phyloP scores from a whole-genome alignment of 2,888 invertebrate species.

The Apoda limacodes region DNA sequence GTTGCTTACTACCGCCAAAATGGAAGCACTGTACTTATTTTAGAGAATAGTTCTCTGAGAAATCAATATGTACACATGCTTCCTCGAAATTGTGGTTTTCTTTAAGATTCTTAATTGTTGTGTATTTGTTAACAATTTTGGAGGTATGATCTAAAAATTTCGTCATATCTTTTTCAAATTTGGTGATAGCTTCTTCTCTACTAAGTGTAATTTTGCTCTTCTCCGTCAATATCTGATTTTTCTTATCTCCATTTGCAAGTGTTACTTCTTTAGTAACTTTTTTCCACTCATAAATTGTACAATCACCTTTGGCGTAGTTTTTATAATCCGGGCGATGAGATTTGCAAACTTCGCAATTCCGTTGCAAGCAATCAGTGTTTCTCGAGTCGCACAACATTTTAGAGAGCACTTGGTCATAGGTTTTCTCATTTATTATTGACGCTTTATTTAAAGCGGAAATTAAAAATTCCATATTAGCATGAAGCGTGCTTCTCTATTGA shows the following conservation, averaged over 20 bases:
- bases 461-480: slow-evolving; percentile 9
- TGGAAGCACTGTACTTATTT: slow-evolving; percentile 21
- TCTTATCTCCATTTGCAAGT: slow-evolving; percentile 4
- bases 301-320: background rate
- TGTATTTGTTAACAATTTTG: slow-evolving; percentile 11
- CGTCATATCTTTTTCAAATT: slow-evolving; percentile 8
- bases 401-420: no score
- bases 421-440: no score
- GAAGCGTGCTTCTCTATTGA: slow-evolving; percentile 6
- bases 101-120: slow-evolving; percentile 10
- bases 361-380: no score
- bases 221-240: slow-evolving; percentile 4
- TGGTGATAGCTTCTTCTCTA: slow-evolving; percentile 6
- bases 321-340: slow-evolving; percentile 4
- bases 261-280: slow-evolving; percentile 7
- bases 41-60: slow-evolving; percentile 20
- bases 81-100: slow-evolving; percentile 6
- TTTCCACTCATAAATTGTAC: slow-evolving; percentile 6
- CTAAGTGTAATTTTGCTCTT: slow-evolving; percentile 5
- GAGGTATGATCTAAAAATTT: slow-evolving; percentile 8
- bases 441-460: slow-evolving; percentile 3
- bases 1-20: slow-evolving; percentile 19
- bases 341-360: slow-evolving; percentile 5
- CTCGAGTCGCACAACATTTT: no score
- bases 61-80: slow-evolving; percentile 19